Conservation (phyloP, 1,140 invertebrate genomes). For the Brachionus paranguensis region DNA sequence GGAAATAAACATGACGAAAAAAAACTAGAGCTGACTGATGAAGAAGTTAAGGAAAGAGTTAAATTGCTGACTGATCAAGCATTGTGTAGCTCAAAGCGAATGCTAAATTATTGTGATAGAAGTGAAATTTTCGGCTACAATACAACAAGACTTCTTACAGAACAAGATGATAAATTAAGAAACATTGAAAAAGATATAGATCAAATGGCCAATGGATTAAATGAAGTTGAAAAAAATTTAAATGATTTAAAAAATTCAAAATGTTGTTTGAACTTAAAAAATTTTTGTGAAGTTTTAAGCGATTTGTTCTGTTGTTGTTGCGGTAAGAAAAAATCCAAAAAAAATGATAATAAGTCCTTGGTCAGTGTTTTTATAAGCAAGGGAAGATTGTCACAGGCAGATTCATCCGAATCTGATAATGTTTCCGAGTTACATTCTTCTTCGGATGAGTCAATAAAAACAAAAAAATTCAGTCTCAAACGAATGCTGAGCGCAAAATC, state of each 20-base stretch:
- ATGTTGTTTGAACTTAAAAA: neutral
- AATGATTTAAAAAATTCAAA: neutral
- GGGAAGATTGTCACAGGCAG: neutral
- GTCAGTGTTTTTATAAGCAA: neutral
- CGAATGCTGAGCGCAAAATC: neutral
- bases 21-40: neutral
- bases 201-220: neutral
- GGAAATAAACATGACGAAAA: neutral
- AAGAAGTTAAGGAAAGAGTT: neutral
- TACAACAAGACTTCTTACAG: neutral
- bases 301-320: neutral
- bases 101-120: constrained; percentile 5
- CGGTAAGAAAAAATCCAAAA: neutral
- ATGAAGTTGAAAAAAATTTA: constrained; percentile 18
- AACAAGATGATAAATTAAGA: constrained; percentile 7
- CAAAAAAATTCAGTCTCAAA: neutral
- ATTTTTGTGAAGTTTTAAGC: neutral
- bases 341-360: neutral
- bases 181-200: neutral
- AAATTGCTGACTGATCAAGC: neutral
- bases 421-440: neutral
- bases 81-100: constrained; percentile 3
- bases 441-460: neutral
- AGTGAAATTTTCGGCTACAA: constrained; percentile 15
- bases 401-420: neutral